phyloP scores from a whole-genome alignment of 2,797 vertebrate genomes.

The Poeciliopsis presidionis region DNA sequence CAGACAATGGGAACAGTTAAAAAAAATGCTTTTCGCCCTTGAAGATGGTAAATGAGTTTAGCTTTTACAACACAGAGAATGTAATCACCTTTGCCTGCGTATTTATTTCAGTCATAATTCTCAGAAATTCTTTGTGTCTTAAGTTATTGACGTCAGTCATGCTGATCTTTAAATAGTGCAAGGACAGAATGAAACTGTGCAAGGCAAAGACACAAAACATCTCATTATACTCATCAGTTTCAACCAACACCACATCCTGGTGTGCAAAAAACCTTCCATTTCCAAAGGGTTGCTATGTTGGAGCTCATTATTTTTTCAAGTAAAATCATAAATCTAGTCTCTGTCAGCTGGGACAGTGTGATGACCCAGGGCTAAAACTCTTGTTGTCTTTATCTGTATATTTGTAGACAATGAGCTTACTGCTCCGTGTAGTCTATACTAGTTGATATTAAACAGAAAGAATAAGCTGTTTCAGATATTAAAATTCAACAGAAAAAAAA shows the following conservation, averaged over 20 bases:
- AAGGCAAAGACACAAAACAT: constrained; percentile 26
- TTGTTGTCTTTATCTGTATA: constrained; percentile 11
- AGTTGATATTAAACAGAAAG: constrained; percentile 8
- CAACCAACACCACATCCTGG: constrained; percentile 10
- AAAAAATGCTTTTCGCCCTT: constrained; percentile 44
- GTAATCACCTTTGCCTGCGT: background rate
- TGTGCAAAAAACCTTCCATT: constrained; percentile 24
- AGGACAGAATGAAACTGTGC: constrained; percentile 23
- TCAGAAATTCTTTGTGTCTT: constrained; percentile 12
- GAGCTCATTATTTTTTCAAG: constrained; percentile 57
- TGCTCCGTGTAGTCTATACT: background rate
- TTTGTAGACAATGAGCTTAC: constrained; percentile 28
- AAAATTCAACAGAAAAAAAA: constrained; percentile 22
- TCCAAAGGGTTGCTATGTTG: constrained; percentile 24
- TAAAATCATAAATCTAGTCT: constrained; percentile 35
- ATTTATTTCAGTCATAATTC: constrained; percentile 3
- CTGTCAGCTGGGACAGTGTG: constrained; percentile 32
- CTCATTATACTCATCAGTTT: constrained; percentile 31
- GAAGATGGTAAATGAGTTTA: constrained; percentile 25
- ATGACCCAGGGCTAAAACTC: constrained; percentile 22
- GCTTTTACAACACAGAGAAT: constrained; percentile 13
- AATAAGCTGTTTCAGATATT: background rate
- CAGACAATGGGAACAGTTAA: constrained; percentile 33
- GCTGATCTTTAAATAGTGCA: constrained; percentile 26
- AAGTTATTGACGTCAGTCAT: constrained; percentile 31